Conservation (phyloP, 2,888 invertebrate genomes). For the Tachina lurida region DNA sequence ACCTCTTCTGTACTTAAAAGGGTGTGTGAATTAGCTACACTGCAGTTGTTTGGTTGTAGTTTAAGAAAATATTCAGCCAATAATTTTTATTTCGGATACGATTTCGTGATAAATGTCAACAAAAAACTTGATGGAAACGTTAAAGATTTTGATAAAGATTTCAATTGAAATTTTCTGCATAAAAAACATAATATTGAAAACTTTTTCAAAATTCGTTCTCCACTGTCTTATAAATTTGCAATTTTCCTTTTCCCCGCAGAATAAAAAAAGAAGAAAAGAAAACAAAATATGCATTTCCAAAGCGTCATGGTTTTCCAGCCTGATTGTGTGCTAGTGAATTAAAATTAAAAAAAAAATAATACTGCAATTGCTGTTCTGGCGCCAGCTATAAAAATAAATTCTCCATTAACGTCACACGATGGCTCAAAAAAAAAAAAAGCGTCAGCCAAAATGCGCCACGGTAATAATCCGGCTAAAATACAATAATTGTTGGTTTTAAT, state of each 20-base stretch:
- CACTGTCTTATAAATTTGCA: conserved; percentile 31
- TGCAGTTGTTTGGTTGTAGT: too few relatives aligned
- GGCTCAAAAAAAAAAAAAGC: conserved; percentile 51
- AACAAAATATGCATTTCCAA: conserved; percentile 30
- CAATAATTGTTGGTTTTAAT: conserved; percentile 56
- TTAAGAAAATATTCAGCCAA: too few relatives aligned
- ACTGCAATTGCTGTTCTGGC: conserved; percentile 67
- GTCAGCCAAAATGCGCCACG: conserved; percentile 61
- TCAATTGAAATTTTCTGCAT: neutral
- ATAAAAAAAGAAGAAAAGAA: neutral
- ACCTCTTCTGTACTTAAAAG: too few relatives aligned
- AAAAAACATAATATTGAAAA: neutral
- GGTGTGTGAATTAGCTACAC: too few relatives aligned
- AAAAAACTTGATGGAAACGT: too few relatives aligned
- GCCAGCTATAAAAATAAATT: conserved; percentile 71
- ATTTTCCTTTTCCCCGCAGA: conserved; percentile 13
- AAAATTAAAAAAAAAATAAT: conserved; percentile 37
- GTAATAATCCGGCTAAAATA: conserved; percentile 66
- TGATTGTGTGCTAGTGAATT: conserved; percentile 44
- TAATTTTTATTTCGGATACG: too few relatives aligned
- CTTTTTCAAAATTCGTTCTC: neutral
- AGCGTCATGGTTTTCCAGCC: conserved; percentile 60
- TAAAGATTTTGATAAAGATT: neutral
- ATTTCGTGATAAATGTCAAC: too few relatives aligned
- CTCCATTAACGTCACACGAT: conserved; percentile 64